phyloP scores from a whole-genome alignment of 2,888 invertebrate species.

The Aporophyla lueneburgensis region DNA sequence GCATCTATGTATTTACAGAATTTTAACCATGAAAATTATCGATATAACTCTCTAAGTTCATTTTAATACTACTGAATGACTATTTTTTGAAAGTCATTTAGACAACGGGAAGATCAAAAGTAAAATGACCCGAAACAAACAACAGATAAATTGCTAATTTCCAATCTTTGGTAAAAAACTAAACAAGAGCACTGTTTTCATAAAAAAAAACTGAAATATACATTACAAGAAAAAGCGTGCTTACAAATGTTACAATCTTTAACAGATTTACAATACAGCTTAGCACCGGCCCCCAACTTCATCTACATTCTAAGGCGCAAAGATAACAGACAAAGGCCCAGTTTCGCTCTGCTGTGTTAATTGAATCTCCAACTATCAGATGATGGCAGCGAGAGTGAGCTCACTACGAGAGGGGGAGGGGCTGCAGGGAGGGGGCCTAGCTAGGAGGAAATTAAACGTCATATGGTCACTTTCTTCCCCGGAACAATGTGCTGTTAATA shows the following conservation, averaged over 20 bases:
- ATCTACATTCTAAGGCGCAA: conserved; percentile 64
- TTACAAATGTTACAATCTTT: neutral
- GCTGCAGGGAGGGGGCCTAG: neutral
- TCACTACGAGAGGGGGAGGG: conserved; percentile 42
- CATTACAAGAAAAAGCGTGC: neutral
- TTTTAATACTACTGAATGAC: too few species aligned
- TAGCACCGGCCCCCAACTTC: conserved; percentile 42
- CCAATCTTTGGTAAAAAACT: too few species aligned
- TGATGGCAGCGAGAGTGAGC: conserved; percentile 75
- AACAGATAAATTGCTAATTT: neutral
- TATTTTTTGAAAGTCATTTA: too few species aligned
- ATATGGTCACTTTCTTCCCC: conserved; percentile 85
- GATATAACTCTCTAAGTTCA: too few species aligned
- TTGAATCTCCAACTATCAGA: conserved; percentile 84
- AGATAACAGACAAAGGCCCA: conserved; percentile 68
- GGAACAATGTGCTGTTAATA: conserved; percentile 79
- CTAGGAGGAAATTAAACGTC: conserved; percentile 89
- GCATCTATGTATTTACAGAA: too few species aligned
- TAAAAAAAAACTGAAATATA: neutral
- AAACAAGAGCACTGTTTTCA: neutral
- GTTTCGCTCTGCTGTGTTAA: conserved; percentile 75
- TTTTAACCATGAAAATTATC: too few species aligned
- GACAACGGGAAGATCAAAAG: too few species aligned
- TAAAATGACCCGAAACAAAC: neutral
- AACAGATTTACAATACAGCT: conserved; percentile 15